Conservation (phyloP, 2,113 vertebrate genomes). For the Lampris megalopsis region DNA sequence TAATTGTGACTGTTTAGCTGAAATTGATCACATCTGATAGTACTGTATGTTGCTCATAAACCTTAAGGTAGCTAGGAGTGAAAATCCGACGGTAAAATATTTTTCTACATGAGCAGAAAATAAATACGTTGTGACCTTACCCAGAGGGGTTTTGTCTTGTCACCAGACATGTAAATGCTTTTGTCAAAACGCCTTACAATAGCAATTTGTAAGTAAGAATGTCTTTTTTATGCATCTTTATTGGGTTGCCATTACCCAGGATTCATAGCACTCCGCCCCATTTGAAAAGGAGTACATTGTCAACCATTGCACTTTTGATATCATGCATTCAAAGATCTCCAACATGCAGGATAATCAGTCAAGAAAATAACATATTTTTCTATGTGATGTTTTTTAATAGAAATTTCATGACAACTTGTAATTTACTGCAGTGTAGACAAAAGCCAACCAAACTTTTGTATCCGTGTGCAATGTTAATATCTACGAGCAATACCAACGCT, state of each 20-base stretch:
- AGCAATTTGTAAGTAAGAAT: conserved; percentile 70
- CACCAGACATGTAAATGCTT: conserved; percentile 53
- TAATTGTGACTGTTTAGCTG: conserved; percentile 14
- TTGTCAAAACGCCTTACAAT: conserved; percentile 76
- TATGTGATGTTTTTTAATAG: conserved; percentile 66
- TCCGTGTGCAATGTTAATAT: conserved; percentile 59
- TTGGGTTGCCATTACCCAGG: conserved; percentile 36
- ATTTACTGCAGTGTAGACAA: conserved; percentile 42
- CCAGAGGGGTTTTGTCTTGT: conserved; percentile 55
- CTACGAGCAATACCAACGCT: conserved; percentile 77
- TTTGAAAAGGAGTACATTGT: conserved; percentile 51
- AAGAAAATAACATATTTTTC: conserved; percentile 76
- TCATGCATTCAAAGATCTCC: conserved; percentile 61
- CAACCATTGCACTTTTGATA: conserved; percentile 73
- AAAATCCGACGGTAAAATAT: conserved; percentile 70
- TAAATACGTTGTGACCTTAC: conserved; percentile 57
- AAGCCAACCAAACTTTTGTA: conserved; percentile 66
- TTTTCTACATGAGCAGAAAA: conserved; percentile 61
- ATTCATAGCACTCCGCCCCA: conserved; percentile 58
- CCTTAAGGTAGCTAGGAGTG: conserved; percentile 48
- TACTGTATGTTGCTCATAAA: conserved; percentile 68
- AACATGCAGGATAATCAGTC: conserved; percentile 75
- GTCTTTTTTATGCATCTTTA: conserved; percentile 48
- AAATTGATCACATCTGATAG: conserved; percentile 39
- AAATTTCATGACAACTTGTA: conserved; percentile 46